These are phyloP conservation scores for Slavum lentiscoides DNA, from an alignment of 2,888 invertebrate species.

Conservation along the genomic window DNA sequence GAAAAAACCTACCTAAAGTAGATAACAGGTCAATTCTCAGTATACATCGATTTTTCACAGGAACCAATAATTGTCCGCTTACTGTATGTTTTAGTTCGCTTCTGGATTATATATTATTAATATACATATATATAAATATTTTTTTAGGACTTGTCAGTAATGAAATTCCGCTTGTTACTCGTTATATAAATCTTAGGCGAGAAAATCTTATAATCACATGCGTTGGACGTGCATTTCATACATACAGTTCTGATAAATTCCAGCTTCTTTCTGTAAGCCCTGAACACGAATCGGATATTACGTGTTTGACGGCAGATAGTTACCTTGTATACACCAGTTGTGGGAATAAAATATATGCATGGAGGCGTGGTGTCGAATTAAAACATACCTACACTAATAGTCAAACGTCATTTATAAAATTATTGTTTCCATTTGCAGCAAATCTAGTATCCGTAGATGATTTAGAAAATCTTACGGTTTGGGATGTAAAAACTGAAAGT, in stretches of 20 bases:
- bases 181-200: slow-evolving; percentile 81
- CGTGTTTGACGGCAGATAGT: slow-evolving; percentile 75
- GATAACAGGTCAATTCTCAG: no score
- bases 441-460: slow-evolving; percentile 85
- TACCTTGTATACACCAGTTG: slow-evolving; percentile 79
- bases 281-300: slow-evolving; percentile 78
- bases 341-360: slow-evolving; percentile 75
- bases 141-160: slow-evolving; percentile 90
- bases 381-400: slow-evolving; percentile 80
- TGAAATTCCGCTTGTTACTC: slow-evolving; percentile 80
- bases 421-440: slow-evolving; percentile 82
- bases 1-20: no score
- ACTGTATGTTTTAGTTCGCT: background rate
- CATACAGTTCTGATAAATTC: slow-evolving; percentile 83
- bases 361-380: slow-evolving; percentile 84
- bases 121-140: background rate
- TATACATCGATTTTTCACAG: no score
- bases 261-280: slow-evolving; percentile 82
- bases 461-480: slow-evolving; percentile 75
- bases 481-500: slow-evolving; percentile 79
- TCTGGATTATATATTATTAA: background rate
- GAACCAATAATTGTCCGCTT: no score
- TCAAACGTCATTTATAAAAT: slow-evolving; percentile 73
- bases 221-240: slow-evolving; percentile 89
- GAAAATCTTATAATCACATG: slow-evolving; percentile 88